A percentile compares a stretch with the other conserved stretches of the same genome.
Conservation (phyloP, 2,888 invertebrate genomes). For the Ophion slaviceki region DNA sequence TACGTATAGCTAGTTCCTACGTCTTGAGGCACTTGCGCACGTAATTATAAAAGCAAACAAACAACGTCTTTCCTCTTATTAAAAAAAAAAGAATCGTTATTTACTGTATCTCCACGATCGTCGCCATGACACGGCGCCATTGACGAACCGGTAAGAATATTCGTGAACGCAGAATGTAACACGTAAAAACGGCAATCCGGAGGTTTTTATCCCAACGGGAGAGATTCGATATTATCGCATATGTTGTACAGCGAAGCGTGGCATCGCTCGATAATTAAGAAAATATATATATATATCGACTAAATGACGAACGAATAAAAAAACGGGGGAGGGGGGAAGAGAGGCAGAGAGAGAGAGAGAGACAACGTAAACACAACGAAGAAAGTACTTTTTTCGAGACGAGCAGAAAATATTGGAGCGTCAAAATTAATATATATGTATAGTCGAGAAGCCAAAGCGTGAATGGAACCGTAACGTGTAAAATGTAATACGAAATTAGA, state of each 20-base stretch:
- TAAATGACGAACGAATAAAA: conserved; percentile 16
- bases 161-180: not conserved
- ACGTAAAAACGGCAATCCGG: not conserved
- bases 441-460: conserved; percentile 69
- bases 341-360: conserved; percentile 2
- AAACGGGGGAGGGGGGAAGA: not conserved
- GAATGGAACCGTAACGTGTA: conserved; percentile 51
- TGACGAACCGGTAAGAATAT: conserved; percentile 5
- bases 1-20: conserved; percentile 66
- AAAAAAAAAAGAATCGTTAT: conserved; percentile 47
- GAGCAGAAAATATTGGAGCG: conserved; percentile 56
- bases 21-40: conserved; percentile 44
- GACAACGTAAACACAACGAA: conserved; percentile 46
- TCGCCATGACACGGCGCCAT: conserved; percentile 26
- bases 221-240: conserved; percentile 53
- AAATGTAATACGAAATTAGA: conserved; percentile 53
- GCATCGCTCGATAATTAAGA: conserved; percentile 44
- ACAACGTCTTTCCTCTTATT: conserved; percentile 23
- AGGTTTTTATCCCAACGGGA: not conserved
- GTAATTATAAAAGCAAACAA: conserved; percentile 32
- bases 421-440: conserved; percentile 62
- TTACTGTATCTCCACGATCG: conserved; percentile 59
- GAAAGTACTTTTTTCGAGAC: conserved; percentile 65
- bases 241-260: conserved; percentile 60
- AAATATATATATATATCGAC: conserved; percentile 15